phyloP scores from a whole-genome alignment of 2,113 vertebrate genomes.

The Cyphomyrus discorhynchus region DNA sequence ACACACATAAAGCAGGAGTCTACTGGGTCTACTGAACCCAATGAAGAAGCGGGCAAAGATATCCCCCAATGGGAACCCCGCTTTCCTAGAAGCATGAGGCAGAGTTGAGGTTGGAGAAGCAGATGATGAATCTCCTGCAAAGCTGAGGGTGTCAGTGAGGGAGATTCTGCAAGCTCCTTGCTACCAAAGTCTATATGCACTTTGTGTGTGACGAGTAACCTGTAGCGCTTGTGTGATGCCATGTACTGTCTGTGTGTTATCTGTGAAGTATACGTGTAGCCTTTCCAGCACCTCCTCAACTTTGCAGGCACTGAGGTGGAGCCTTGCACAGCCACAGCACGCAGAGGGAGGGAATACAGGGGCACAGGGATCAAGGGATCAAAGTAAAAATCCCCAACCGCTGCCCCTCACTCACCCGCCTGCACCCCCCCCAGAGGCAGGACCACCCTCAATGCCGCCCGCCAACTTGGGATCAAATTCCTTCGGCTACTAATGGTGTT shows the following conservation, averaged over 20 bases:
- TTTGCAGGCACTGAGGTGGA: not conserved
- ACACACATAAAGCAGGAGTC: not conserved
- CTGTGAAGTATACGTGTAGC: not conserved
- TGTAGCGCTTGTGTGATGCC: not conserved
- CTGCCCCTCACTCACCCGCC: constrained; percentile 66
- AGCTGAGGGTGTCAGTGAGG: not conserved
- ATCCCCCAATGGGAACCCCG: not conserved
- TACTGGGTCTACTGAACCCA: not conserved
- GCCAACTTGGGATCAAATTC: constrained; percentile 73
- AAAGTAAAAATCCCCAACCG: not conserved
- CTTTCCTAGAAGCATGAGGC: not conserved
- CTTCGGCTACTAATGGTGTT: constrained; percentile 66
- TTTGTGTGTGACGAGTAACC: not conserved
- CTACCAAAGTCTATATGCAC: not conserved
- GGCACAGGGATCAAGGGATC: not conserved
- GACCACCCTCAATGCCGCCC: constrained; percentile 64
- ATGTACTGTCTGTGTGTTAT: not conserved
- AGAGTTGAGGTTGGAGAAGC: not conserved
- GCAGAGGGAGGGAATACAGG: not conserved
- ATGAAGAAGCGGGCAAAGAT: not conserved
- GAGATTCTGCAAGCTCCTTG: not conserved
- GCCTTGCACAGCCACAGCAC: constrained; percentile 17
- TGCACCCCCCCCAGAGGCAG: constrained; percentile 52
- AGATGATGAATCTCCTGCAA: not conserved
- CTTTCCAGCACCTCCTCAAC: not conserved